Conservation (phyloP, 2,797 vertebrate genomes). For the Petrocephalus sullivani region DNA sequence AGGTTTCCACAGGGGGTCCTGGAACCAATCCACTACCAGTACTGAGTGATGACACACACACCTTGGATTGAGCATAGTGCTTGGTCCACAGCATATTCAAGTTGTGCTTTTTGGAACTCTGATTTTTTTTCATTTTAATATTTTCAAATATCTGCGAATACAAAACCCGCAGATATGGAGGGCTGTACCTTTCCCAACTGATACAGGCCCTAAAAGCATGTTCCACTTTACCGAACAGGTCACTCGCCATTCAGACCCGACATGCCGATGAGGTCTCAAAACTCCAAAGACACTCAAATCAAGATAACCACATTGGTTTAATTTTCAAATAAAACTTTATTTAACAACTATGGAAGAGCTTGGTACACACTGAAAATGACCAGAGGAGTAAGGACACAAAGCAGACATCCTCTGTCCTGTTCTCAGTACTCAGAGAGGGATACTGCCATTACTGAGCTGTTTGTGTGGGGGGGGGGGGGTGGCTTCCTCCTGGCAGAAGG, state of each 20-base stretch:
- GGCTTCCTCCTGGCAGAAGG: not conserved
- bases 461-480: not conserved
- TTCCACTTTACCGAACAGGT: not conserved
- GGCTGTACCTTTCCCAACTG: not conserved
- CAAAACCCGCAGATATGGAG: not conserved
- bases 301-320: not conserved
- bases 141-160: not conserved
- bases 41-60: not conserved
- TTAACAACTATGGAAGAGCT: not conserved
- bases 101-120: not conserved
- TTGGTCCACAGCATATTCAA: not conserved
- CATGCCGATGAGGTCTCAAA: not conserved
- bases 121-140: not conserved
- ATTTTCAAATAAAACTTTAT: not conserved
- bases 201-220: not conserved
- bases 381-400: not conserved
- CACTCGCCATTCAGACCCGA: not conserved
- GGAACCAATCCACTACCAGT: no score
- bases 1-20: no score
- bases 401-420: not conserved
- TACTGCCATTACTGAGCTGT: not conserved
- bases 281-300: not conserved
- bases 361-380: not conserved
- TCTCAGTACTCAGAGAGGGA: not conserved
- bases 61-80: not conserved